Evolutionary conservation across 2,797 vertebrate genomes (phyloP).

Genomic region (Muscicapa striata): DNA sequence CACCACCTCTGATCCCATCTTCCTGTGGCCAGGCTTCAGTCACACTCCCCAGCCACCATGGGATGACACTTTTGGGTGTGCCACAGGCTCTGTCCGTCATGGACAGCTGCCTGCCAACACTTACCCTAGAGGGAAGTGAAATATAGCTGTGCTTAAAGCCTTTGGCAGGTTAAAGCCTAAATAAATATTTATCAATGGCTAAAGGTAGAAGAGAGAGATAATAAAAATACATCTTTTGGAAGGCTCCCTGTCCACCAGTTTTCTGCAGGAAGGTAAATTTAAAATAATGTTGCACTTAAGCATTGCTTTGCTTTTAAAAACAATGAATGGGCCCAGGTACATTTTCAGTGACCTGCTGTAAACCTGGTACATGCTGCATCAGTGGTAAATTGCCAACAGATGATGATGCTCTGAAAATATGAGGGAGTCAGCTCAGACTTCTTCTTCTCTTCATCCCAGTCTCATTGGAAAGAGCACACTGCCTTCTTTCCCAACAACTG

Average conservation of each 20-base stretch:
- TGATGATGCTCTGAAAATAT: neutral
- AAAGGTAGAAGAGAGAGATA: neutral
- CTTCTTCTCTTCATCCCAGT: neutral
- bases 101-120: neutral
- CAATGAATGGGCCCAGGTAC: neutral
- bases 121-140: neutral
- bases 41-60: neutral
- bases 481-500: neutral
- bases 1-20: fast-evolving
- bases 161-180: slow-evolving; percentile 36
- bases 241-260: neutral
- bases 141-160: neutral
- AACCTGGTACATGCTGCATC: neutral
- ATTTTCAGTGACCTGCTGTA: neutral
- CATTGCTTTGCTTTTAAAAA: slow-evolving; percentile 1
- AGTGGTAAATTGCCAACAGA: neutral
- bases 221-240: slow-evolving; percentile 50
- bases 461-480: neutral
- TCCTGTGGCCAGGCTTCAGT: neutral
- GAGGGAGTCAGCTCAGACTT: neutral
- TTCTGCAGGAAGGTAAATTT: slow-evolving; percentile 34
- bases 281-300: slow-evolving; percentile 21
- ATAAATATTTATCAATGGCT: slow-evolving; percentile 25
- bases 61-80: neutral
- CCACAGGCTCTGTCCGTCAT: neutral